Evolutionary conservation across 2,888 invertebrate genomes (phyloP), one percentile per base, ranked within the genome.

Genomic region (Dorcus hopei): DNA sequence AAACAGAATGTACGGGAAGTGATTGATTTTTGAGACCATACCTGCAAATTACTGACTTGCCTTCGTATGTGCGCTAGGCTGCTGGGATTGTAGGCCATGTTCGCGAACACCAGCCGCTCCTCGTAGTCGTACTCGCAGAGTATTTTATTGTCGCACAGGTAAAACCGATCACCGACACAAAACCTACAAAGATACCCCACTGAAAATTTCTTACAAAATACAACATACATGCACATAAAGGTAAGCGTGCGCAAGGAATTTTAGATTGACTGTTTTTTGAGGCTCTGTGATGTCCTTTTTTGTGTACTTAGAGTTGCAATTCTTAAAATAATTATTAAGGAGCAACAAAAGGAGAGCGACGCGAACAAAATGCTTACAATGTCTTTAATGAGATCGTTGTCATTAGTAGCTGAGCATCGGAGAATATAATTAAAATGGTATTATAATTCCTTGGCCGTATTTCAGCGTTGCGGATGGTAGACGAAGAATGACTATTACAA

Each of bases 51-150:
- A 80, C 87, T 88, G 81, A 90, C 90, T 85, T 90, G 90, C 80
- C 90, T 85, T 81, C 90, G 85, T 80, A 93, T 89, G 80, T 93
- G 93, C 58, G 93, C 91, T 74, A 93, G 82, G 67, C 91, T 91
- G 73, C 89, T 90, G 61, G 93, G 92, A 79, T 91, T 91, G 76
- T 90, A 88, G 7, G 91, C 90, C 88, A 93, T 90, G 77, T 90
- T 92, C 52, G 93, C 93, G 76, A 94, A 94, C 72, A 94, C 91
- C 79, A 93, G 85, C 70, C 94, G 80, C 79, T 95, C 95, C 75
- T 95, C 94, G 79, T 95, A 95, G 80, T 95, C 95, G 80, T 93
- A 93, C 79, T 95, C 94, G 82, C 95, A 95, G 49, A 95, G 85
- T 70, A 95, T 94, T 83, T 93, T 93, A 82, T 95, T 95, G 81